Percentiles rank a stretch among this genome's conserved stretches.
Conservation (phyloP, 2,797 vertebrate species). For the Caiman crocodilus region DNA sequence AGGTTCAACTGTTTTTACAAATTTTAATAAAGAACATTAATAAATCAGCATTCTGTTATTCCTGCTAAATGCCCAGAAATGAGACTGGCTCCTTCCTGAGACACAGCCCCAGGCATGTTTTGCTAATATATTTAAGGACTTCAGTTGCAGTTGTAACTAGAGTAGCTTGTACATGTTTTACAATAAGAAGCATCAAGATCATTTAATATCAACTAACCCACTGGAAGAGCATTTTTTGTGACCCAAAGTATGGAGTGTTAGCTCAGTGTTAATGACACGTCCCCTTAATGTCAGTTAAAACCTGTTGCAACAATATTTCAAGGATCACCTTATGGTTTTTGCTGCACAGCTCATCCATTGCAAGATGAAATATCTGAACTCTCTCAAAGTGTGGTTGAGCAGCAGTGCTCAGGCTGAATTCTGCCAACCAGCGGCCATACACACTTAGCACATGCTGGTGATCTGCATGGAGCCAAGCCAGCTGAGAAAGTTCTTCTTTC, state of each 20-base stretch:
- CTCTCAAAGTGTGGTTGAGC: background rate
- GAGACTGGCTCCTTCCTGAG: accelerated
- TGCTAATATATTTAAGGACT: background rate
- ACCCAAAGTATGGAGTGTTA: background rate
- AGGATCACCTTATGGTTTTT: background rate
- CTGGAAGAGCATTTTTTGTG: background rate
- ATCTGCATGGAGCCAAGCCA: background rate
- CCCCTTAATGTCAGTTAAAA: background rate
- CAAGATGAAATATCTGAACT: background rate
- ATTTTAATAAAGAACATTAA: conserved; percentile 46
- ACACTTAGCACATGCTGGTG: background rate
- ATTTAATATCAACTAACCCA: background rate
- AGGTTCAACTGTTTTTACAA: conserved; percentile 21
- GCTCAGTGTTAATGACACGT: background rate
- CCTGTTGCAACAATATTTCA: background rate
- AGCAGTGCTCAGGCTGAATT: background rate
- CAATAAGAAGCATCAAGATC: background rate
- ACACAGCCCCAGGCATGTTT: accelerated
- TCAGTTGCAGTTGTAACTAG: background rate
- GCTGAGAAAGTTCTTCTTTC: background rate
- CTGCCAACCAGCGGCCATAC: background rate
- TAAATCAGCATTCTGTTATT: background rate
- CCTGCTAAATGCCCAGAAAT: background rate
- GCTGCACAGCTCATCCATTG: background rate
- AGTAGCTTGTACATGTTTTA: accelerated